Conservation (phyloP, 2,888 invertebrate genomes). For the Temnothorax ravouxi region DNA sequence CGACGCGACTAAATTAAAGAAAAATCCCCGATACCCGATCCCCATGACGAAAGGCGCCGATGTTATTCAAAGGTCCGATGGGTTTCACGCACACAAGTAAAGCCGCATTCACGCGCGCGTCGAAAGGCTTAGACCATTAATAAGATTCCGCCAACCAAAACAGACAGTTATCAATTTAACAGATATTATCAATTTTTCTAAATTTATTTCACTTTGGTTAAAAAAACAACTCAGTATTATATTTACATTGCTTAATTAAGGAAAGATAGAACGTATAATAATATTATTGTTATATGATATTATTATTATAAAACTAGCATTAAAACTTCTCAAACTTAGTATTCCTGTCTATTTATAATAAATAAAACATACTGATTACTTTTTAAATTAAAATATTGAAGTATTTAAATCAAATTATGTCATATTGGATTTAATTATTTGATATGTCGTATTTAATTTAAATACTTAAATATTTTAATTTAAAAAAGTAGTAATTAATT, state of each 20-base stretch:
- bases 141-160: neutral
- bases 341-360: neutral
- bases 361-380: neutral
- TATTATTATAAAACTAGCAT: neutral
- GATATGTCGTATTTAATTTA: too few relatives aligned
- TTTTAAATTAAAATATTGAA: too few relatives aligned
- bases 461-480: too few relatives aligned
- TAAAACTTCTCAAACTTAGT: neutral
- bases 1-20: slow-evolving; percentile 50
- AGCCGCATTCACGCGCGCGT: neutral
- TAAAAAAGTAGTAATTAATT: too few relatives aligned
- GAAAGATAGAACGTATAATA: neutral
- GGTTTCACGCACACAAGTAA: neutral
- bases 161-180: neutral
- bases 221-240: neutral
- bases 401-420: too few relatives aligned
- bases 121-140: neutral
- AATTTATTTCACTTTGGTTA: neutral
- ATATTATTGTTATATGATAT: neutral
- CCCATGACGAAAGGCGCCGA: slow-evolving; percentile 41
- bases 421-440: too few relatives aligned
- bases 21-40: slow-evolving; percentile 44
- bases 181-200: slow-evolving; percentile 6
- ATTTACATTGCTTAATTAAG: neutral
- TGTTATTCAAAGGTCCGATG: slow-evolving; percentile 40